These are phyloP conservation scores for Rosalia funebris DNA, from an alignment of 2,888 invertebrate species.

Conservation along the genomic window DNA sequence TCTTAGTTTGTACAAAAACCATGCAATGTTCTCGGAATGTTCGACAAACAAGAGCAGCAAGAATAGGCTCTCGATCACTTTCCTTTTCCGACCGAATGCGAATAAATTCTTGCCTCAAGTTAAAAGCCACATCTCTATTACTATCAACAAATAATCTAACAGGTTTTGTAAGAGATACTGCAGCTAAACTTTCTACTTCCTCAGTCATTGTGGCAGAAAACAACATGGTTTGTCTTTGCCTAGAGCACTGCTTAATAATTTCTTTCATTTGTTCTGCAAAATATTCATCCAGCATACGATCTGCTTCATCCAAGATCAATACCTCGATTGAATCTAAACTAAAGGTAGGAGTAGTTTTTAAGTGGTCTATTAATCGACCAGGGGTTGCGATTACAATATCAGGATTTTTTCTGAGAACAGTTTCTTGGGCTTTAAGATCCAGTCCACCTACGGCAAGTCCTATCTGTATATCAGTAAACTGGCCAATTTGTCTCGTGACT, in stretches of 20 bases:
- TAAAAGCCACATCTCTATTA: slow-evolving; percentile 94
- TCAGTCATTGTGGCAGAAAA: slow-evolving; percentile 99
- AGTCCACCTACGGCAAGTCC: slow-evolving; percentile 89
- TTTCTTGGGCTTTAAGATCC: slow-evolving; percentile 82
- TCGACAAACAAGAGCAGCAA: slow-evolving; percentile 83
- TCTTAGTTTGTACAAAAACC: slow-evolving; percentile 97
- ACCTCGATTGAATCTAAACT: slow-evolving; percentile 90
- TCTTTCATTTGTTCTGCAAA: slow-evolving; percentile 99
- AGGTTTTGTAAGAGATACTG: slow-evolving; percentile 91
- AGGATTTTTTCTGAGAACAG: slow-evolving; percentile 86
- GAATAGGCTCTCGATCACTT: slow-evolving; percentile 89
- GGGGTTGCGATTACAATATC: slow-evolving; percentile 99
- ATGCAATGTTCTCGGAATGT: slow-evolving; percentile 93
- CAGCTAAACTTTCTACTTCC: slow-evolving; percentile 91
- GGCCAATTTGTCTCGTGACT: slow-evolving; percentile 89
- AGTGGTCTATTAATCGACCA: slow-evolving; percentile 96
- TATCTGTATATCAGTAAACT: slow-evolving; percentile 84
- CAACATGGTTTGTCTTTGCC: slow-evolving; percentile 93
- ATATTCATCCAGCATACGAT: slow-evolving; percentile 96
- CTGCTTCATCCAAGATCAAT: slow-evolving; percentile 81
- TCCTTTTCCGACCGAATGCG: slow-evolving; percentile 90
- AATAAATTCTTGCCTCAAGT: slow-evolving; percentile 95
- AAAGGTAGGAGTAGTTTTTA: slow-evolving; percentile 94
- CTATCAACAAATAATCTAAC: slow-evolving; percentile 96
- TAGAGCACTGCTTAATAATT: slow-evolving; percentile 91